Conservation (phyloP, 2,888 invertebrate species). For the Cheilosia grossa region DNA sequence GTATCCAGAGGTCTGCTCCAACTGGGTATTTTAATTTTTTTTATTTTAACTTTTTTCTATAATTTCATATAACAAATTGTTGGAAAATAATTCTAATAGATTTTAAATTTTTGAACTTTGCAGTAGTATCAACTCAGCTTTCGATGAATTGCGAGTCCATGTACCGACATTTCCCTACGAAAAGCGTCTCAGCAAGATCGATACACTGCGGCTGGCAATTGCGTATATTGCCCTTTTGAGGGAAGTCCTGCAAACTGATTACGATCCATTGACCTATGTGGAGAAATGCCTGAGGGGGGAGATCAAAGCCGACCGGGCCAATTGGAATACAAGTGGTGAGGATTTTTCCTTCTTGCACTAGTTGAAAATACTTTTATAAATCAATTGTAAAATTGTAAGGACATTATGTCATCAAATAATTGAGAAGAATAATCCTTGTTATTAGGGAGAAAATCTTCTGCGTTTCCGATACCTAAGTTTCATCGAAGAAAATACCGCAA, state of each 20-base stretch:
- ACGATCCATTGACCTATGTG: conserved; percentile 96
- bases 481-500: too few species aligned
- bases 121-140: conserved; percentile 99
- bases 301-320: conserved; percentile 93
- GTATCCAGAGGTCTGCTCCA: conserved; percentile 98
- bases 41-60: conserved; percentile 75
- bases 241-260: conserved; percentile 93
- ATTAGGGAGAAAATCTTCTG: too few species aligned
- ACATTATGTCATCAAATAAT: too few species aligned
- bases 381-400: too few species aligned
- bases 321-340: conserved; percentile 98
- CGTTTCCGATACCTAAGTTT: too few species aligned
- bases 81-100: neutral
- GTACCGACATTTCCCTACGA: conserved; percentile 99
- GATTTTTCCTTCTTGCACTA: conserved; percentile 50
- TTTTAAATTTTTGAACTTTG: conserved; percentile 81
- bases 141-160: conserved; percentile 98
- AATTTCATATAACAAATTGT: conserved; percentile 12
- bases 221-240: conserved; percentile 97
- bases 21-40: conserved; percentile 87
- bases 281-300: conserved; percentile 95
- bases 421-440: too few species aligned
- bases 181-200: conserved; percentile 98
- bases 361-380: neutral
- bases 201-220: conserved; percentile 97